A percentile compares a stretch with the other conserved stretches of the same genome.
These are phyloP conservation scores for Xestia ashworthii DNA, from an alignment of 2,888 invertebrate species.

Conservation along the genomic window DNA sequence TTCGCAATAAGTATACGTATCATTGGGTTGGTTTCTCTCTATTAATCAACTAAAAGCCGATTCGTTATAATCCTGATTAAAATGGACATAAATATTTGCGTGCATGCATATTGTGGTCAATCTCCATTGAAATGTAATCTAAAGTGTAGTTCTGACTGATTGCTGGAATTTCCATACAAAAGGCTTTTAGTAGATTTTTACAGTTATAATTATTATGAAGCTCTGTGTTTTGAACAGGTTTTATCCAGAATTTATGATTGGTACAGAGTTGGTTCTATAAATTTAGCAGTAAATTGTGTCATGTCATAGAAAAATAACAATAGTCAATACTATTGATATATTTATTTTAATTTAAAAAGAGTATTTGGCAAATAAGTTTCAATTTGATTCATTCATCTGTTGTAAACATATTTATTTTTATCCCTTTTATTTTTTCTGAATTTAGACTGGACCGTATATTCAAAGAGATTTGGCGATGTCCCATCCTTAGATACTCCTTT, in stretches of 20 bases:
- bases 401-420: no score
- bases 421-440: no score
- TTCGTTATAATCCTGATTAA: constrained; percentile 8
- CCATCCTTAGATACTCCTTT: background rate
- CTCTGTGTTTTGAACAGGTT: background rate
- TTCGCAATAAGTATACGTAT: background rate
- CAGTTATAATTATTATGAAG: background rate
- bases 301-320: no score
- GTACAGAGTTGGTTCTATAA: background rate
- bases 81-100: constrained; percentile 1
- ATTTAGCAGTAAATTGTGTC: background rate
- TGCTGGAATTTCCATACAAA: background rate
- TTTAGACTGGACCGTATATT: no score
- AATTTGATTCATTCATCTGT: no score
- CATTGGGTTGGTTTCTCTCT: background rate
- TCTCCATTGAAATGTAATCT: background rate
- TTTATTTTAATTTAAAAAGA: no score
- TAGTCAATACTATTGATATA: no score
- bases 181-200: background rate
- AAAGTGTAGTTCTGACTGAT: background rate
- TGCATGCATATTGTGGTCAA: background rate
- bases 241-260: background rate
- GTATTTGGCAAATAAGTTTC: no score
- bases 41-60: constrained; percentile 6
- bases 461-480: no score